Base-by-base conservation (phyloP, 2,888 invertebrate species). In the Brachypalpus laphriformis region DNA sequence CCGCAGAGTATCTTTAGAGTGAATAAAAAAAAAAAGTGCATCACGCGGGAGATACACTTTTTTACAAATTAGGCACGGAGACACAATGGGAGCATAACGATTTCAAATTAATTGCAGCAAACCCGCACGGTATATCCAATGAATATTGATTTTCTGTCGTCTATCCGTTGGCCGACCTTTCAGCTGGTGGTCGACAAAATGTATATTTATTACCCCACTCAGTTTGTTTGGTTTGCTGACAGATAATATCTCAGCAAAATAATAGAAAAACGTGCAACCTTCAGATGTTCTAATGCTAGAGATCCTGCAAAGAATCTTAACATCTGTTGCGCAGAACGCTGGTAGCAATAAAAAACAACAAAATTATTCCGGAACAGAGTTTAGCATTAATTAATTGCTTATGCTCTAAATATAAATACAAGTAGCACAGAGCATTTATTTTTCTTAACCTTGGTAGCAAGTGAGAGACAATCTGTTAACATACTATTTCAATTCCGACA, bases 1-100 rank as follows among this genome's bases (percentile, higher is more conserved):
- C 11, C 25, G 25, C 25, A 16, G 28, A 18, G 18, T 56, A 56
- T 45, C 31, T 54, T 61, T 45, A 42, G 28, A 57, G 34, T 47
- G 34, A 31, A n/a, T 34, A 57, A 31, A 34, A 66, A 25, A 22
- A 20, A 28, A 11, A 8, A 9, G 9, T 9, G 9, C 40, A 59
- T 66, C 81, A 75, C 75, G 59, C 74, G 51, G 59, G 28, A 63
- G 31, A 70, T 28, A 31, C 9, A 40, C 5, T 14, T 68, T 59
- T 45, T 63, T 72, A 59, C 78, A 82, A 82, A 82, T 71, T 77
- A 82, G 77, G 71, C 56, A 78, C 54, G 54, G 72, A 71, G 78
- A 72, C 66, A 82, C 78, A 82, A 82, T 72, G 54, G 71, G 40
- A 68, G 82, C 78, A 68, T 72, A 61, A 66, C 65, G 47, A 78